phyloP scores from a whole-genome alignment of 2,888 invertebrate species.

The Rambutsinella grinnellia region DNA sequence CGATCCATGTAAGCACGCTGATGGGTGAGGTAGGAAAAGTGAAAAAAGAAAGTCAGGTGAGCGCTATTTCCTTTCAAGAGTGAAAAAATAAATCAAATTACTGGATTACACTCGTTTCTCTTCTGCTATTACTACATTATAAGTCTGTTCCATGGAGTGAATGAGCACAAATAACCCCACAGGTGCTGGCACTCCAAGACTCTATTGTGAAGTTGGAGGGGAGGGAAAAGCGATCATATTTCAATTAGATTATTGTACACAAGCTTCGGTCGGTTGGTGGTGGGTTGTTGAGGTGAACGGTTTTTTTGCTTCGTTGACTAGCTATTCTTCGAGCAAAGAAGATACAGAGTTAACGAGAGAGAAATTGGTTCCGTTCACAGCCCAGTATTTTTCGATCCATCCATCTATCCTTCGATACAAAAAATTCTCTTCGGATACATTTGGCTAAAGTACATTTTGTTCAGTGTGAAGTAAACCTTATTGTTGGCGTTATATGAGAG shows the following conservation, averaged over 20 bases:
- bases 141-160: not conserved
- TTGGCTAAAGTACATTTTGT: not conserved
- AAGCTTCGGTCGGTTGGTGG: not conserved
- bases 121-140: not conserved
- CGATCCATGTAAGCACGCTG: too few species aligned
- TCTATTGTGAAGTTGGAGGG: not conserved
- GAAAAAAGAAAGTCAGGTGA: not conserved
- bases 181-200: not conserved
- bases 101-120: not conserved
- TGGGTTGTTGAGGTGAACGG: not conserved
- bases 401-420: not conserved
- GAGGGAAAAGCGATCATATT: not conserved
- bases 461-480: not conserved
- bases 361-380: not conserved
- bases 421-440: not conserved
- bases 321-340: not conserved
- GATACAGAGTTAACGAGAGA: not conserved
- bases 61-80: not conserved
- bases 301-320: not conserved
- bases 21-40: not conserved
- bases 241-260: not conserved
- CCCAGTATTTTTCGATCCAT: not conserved
- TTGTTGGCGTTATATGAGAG: not conserved
- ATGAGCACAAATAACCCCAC: not conserved
- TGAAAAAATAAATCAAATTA: not conserved